These are phyloP conservation scores for Belgica antarctica DNA, from an alignment of 2,888 invertebrate genomes.

Conservation along the genomic window DNA sequence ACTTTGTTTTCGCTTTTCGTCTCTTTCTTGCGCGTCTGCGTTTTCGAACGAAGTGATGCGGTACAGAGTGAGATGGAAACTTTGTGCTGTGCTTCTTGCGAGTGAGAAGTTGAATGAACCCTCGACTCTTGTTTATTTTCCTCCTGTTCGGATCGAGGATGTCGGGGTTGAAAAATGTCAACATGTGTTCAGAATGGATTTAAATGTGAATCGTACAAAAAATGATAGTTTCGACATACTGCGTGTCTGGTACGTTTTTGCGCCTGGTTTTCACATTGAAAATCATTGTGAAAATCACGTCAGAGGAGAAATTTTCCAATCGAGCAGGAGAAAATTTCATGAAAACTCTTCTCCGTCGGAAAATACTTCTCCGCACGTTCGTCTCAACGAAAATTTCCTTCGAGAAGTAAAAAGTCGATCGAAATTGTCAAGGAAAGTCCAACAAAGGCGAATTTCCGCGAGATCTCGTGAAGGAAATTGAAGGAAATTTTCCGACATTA, in stretches of 20 bases:
- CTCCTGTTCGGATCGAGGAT: neutral
- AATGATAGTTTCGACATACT: neutral
- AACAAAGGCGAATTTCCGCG: neutral
- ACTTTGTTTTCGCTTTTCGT: neutral
- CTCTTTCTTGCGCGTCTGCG: neutral
- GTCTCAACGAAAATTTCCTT: neutral
- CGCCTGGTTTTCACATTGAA: neutral
- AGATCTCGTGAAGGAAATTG: neutral
- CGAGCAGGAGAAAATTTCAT: neutral
- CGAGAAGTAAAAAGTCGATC: neutral
- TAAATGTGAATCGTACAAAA: neutral
- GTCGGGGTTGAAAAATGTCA: constrained; percentile 2
- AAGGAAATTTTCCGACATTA: constrained; percentile 38
- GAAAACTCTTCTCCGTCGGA: neutral
- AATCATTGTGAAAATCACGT: neutral
- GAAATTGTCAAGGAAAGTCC: neutral
- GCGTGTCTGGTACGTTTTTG: constrained; percentile 1
- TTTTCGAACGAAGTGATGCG: neutral
- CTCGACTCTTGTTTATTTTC: neutral
- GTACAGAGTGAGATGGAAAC: neutral
- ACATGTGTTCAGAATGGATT: constrained; percentile 5
- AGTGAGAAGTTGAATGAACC: constrained; percentile 14
- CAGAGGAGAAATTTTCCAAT: constrained; percentile 3
- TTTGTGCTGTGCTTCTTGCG: neutral
- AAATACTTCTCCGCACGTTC: neutral